Base-by-base conservation (phyloP, 2,113 vertebrate genomes). In the Australoheros scitulus region DNA sequence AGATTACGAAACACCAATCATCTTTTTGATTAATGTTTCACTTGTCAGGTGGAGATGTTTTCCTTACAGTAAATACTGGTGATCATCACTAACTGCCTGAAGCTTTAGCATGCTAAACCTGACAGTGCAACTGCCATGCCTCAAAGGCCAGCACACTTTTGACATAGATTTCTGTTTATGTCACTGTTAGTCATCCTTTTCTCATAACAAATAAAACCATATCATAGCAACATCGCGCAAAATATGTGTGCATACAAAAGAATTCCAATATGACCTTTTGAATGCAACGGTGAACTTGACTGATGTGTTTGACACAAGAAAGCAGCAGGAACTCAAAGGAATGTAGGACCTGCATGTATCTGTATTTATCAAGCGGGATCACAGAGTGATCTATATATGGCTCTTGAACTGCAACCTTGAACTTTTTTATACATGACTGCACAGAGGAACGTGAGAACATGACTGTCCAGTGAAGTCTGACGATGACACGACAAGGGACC, bases 101-200 rank as follows among this genome's bases (percentile, higher is more conserved):
- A 72, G 68, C 68, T 70, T 70, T 50, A 55, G 68, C 68, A 55
- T 55, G 68, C 47, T 72, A 72, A 55, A 72, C 18, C 68, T 55
- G 68, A 50, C 26, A 52, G 26, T 52, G 43, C 20, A 17, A 70
- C 47, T 6, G 7, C 65, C 43, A 11, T 50, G 65, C 65, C 41
- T 72, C 17, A 72, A 72, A 72, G 26, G 47, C 11, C 29, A 13
- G 26, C 6, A 3, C 1, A 14, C 47, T 9, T 55, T 55, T 55
- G 26, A 34, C 47, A 34, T 20, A 20, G 24, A 52, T 70, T 70
- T 52, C 43, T 50, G 15, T 29, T 70, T n/a, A 1, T 52, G 43
- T 0, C 47, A 72, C n/a, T 55, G 68, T 72, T 72, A 55, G 47
- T 72, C 47, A 34, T 72, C 11, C 68, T 72, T 72, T 72, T 55